A percentile compares a stretch with the other conserved stretches of the same genome.
Conservation (phyloP, 2,888 invertebrate genomes). For the Sesamia inferens region DNA sequence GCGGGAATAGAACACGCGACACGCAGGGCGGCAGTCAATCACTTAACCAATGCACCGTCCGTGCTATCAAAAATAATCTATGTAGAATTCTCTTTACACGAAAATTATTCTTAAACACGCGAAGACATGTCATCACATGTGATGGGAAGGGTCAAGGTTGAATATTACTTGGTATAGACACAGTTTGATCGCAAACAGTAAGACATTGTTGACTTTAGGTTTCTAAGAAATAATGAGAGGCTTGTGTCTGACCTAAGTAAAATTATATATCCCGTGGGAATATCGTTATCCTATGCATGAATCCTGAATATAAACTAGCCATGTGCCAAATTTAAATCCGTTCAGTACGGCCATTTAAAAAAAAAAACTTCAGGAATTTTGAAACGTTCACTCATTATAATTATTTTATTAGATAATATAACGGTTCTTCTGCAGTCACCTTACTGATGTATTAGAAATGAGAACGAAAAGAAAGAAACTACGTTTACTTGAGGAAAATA, state of each 20-base stretch:
- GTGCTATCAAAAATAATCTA: neutral
- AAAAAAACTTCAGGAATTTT: neutral
- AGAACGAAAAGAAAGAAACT: too few species aligned
- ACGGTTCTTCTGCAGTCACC: neutral
- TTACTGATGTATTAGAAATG: neutral
- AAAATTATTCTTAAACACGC: constrained; percentile 35
- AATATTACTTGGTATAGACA: constrained; percentile 2
- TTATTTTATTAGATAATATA: neutral
- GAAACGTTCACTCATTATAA: neutral
- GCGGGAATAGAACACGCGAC: too few species aligned
- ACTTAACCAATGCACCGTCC: too few species aligned
- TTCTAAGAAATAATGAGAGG: neutral
- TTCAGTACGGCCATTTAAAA: too few species aligned
- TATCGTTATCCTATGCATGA: too few species aligned
- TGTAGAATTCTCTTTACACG: constrained; percentile 9
- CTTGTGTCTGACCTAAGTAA: neutral
- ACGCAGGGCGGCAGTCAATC: too few species aligned
- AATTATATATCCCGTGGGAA: neutral
- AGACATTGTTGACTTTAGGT: neutral
- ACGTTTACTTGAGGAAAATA: too few species aligned
- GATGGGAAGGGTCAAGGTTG: constrained; percentile 52
- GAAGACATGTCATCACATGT: constrained; percentile 44
- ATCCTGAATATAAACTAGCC: too few species aligned
- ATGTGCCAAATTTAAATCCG: too few species aligned
- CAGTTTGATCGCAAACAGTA: constrained; percentile 19